A percentile compares a stretch with the other conserved stretches of the same genome.
Evolutionary conservation across 2,797 vertebrate genomes (phyloP).

Genomic region (Lutra lutra): DNA sequence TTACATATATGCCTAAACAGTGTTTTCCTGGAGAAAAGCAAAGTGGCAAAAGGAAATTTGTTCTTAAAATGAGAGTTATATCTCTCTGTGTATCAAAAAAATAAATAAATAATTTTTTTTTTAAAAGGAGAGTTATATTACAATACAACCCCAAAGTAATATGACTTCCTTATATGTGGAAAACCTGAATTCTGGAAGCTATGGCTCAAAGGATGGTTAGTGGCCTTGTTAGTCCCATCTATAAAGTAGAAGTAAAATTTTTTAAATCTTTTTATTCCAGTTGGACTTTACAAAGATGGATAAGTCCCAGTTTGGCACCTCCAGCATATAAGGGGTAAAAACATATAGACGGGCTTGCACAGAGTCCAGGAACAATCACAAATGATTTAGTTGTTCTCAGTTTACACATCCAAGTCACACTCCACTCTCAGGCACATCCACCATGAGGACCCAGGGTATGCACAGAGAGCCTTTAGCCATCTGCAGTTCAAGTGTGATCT

Average conservation of each 20-base stretch:
- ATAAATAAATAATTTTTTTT: no score
- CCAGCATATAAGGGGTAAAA: neutral
- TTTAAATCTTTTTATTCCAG: neutral
- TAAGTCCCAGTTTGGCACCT: neutral
- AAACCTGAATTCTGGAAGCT: conserved; percentile 36
- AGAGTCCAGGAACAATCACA: neutral
- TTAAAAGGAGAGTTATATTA: conserved; percentile 45
- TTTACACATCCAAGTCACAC: neutral
- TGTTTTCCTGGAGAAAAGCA: conserved; percentile 50
- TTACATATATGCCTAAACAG: conserved; percentile 22
- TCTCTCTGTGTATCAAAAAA: no score
- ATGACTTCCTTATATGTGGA: conserved; percentile 14
- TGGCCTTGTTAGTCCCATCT: conserved; percentile 18
- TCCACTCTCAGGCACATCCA: neutral
- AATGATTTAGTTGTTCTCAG: neutral
- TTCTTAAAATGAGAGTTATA: conserved; percentile 11
- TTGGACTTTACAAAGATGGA: conserved; percentile 42
- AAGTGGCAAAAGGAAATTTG: conserved; percentile 52
- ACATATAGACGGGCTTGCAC: neutral
- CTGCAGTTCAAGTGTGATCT: neutral
- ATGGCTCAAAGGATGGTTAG: neutral
- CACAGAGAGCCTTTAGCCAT: neutral
- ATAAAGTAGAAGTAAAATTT: conserved; percentile 54
- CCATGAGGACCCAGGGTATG: neutral
- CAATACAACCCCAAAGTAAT: conserved; percentile 58